Percentiles rank a stretch among this genome's conserved stretches.
Conservation (phyloP, 2,113 vertebrate genomes). For the Donacobius atricapilla region DNA sequence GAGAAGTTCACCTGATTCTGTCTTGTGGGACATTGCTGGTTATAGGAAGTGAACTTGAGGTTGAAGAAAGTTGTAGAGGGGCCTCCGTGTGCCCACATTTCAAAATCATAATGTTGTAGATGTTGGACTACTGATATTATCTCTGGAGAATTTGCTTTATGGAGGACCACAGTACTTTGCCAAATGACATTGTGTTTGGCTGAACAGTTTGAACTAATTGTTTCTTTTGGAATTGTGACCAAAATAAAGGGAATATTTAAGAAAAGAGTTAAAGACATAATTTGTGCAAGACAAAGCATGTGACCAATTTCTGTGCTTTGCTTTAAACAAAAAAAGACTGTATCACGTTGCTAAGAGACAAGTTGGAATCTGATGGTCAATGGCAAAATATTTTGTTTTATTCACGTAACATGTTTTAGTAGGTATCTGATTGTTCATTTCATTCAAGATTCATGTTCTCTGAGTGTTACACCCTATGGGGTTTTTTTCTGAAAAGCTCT, state of each 20-base stretch:
- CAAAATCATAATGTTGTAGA: not conserved
- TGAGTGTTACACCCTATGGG: not conserved
- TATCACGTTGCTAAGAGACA: not conserved
- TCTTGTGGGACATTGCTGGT: not conserved
- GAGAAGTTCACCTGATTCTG: not conserved
- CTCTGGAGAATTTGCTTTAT: not conserved
- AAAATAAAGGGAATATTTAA: slow-evolving; percentile 41
- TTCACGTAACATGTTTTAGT: not conserved
- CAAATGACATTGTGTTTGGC: slow-evolving; percentile 37
- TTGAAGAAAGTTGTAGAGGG: not conserved
- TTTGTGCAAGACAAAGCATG: not conserved
- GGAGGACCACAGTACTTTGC: not conserved
- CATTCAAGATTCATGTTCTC: not conserved
- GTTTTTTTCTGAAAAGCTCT: not conserved
- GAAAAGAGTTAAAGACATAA: slow-evolving; percentile 12
- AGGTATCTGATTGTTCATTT: not conserved
- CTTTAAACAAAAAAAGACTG: not conserved
- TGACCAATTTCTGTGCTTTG: not conserved
- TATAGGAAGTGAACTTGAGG: not conserved
- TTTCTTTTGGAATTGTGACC: slow-evolving; percentile 29
- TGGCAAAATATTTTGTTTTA: not conserved
- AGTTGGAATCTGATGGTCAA: not conserved
- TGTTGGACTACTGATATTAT: not conserved
- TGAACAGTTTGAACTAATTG: slow-evolving; percentile 17
- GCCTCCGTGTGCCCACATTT: not conserved